Percentiles rank a stretch among this genome's conserved stretches.
Evolutionary conservation across 2,113 vertebrate genomes (phyloP).

Genomic region (Paratilapia polleni): DNA sequence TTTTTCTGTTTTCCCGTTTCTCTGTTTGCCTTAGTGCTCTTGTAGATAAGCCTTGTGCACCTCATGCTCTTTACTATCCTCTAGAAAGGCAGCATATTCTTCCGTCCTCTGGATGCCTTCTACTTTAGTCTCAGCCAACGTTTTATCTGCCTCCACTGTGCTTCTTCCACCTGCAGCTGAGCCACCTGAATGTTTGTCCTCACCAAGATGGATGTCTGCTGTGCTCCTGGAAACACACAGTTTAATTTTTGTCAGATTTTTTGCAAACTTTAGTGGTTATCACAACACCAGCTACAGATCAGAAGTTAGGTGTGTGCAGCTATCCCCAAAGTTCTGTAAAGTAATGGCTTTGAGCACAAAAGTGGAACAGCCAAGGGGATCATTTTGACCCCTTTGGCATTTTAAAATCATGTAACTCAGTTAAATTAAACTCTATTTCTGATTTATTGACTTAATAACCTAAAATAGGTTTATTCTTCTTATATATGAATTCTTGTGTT

Average conservation of each 20-base stretch:
- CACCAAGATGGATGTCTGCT: slow-evolving; percentile 85
- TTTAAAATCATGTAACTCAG: too few species aligned
- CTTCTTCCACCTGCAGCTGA: slow-evolving; percentile 87
- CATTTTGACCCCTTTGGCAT: too few species aligned
- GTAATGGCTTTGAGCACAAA: too few species aligned
- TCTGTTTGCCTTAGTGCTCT: slow-evolving; percentile 72
- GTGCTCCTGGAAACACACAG: slow-evolving; percentile 82
- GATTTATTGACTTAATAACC: too few species aligned
- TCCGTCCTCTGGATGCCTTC: slow-evolving; percentile 84
- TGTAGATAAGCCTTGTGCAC: slow-evolving; percentile 81
- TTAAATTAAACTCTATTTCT: too few species aligned
- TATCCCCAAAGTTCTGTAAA: too few species aligned
- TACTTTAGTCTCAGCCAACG: slow-evolving; percentile 89
- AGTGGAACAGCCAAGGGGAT: too few species aligned
- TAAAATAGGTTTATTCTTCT: too few species aligned
- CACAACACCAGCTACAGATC: too few species aligned
- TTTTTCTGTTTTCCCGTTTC: background rate
- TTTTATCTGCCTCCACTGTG: slow-evolving; percentile 86
- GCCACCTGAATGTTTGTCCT: slow-evolving; percentile 87
- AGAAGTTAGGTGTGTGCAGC: too few species aligned
- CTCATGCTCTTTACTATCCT: slow-evolving; percentile 64
- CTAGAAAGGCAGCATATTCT: slow-evolving; percentile 65
- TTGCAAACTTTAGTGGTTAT: background rate
- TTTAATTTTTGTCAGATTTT: background rate
- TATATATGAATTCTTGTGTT: too few species aligned